Conservation (phyloP, 2,113 vertebrate genomes). For the Australoheros scitulus region DNA sequence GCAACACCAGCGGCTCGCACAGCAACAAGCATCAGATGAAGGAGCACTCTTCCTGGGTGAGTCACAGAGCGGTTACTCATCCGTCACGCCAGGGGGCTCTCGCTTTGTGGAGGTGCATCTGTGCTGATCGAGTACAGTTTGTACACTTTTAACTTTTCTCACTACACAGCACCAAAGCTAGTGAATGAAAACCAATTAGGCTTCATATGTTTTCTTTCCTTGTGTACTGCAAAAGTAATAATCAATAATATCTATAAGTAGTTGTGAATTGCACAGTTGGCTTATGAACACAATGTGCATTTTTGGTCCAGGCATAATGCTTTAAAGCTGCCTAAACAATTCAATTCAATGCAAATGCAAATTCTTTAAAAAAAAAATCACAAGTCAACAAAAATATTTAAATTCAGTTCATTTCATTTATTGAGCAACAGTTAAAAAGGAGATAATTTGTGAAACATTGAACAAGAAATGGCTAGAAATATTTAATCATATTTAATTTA, state of each 20-base stretch:
- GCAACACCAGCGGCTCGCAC: constrained; percentile 88
- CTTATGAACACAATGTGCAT: background rate
- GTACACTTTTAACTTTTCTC: background rate
- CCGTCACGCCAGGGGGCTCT: constrained; percentile 35
- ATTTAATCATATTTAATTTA: background rate
- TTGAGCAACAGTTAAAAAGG: background rate
- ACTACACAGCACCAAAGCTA: background rate
- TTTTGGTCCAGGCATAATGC: too few species aligned
- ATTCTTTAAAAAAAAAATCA: background rate
- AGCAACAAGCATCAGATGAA: constrained; percentile 98
- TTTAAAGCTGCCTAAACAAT: too few species aligned
- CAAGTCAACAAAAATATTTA: background rate
- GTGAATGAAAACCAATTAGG: background rate
- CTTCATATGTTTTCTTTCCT: background rate
- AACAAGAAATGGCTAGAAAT: background rate
- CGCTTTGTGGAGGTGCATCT: background rate
- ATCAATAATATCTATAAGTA: background rate
- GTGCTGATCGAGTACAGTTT: background rate
- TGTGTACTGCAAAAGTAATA: background rate
- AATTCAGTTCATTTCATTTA: background rate
- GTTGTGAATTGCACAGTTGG: background rate
- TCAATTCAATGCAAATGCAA: too few species aligned
- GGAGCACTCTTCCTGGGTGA: constrained; percentile 97
- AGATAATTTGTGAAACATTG: background rate
- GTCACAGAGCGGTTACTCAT: constrained; percentile 21